Evolutionary conservation across 2,113 vertebrate genomes (phyloP).

Genomic region (Strigops habroptila): DNA sequence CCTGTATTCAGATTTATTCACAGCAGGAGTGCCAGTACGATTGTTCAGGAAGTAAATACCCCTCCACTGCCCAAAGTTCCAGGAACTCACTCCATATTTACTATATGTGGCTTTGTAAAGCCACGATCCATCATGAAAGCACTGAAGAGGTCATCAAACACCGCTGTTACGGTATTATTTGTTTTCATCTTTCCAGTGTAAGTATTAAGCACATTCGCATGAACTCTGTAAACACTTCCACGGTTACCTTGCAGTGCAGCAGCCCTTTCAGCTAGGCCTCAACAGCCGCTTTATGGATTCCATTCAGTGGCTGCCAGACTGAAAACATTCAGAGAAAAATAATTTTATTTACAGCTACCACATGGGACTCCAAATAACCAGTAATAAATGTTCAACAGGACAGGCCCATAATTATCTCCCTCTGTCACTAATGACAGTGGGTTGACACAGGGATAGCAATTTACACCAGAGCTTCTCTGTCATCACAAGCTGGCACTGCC

Average conservation of each 20-base stretch:
- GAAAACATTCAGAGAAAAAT: not conserved
- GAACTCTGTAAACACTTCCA: not conserved
- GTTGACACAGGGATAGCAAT: not conserved
- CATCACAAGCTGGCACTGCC: not conserved
- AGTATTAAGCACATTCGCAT: not conserved
- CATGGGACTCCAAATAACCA: not conserved
- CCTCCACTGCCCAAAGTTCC: not conserved
- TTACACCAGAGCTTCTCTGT: not conserved
- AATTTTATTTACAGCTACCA: conserved; percentile 34
- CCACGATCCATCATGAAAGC: not conserved
- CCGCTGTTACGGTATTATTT: not conserved
- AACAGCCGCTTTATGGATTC: not conserved
- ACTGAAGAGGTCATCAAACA: not conserved
- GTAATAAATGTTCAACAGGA: not conserved
- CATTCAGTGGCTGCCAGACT: not conserved
- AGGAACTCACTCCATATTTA: not conserved
- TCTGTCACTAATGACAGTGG: not conserved
- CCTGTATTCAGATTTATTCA: not conserved
- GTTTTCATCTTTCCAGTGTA: not conserved
- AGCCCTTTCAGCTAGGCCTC: not conserved
- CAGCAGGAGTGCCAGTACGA: not conserved
- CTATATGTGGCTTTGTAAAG: not conserved
- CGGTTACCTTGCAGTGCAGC: not conserved
- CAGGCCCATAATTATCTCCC: not conserved
- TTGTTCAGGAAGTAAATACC: not conserved